A percentile compares a stretch with the other conserved stretches of the same genome.
Conservation (phyloP, 2,113 vertebrate genomes). For the Microcebus ravelobensis region DNA sequence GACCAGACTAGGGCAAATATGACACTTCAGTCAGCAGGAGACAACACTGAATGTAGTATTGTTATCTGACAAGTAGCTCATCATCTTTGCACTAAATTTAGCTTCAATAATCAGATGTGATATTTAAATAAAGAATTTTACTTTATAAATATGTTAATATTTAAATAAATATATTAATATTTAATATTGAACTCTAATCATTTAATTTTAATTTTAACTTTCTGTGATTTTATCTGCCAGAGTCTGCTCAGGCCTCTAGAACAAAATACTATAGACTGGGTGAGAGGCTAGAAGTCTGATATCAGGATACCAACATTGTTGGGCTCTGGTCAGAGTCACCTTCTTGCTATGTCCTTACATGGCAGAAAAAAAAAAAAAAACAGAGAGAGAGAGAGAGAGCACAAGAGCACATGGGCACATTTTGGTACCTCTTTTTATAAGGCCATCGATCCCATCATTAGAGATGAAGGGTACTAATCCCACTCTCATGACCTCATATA, state of each 20-base stretch:
- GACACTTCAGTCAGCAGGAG: background rate
- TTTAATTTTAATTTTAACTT: constrained; percentile 35
- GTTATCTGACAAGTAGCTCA: background rate
- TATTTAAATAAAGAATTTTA: background rate
- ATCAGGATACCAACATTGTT: background rate
- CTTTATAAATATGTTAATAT: background rate
- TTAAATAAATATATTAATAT: background rate
- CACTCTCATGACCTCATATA: background rate
- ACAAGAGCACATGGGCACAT: too few species aligned
- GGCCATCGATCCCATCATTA: background rate
- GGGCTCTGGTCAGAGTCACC: background rate
- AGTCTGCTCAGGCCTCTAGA: background rate
- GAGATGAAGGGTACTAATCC: background rate
- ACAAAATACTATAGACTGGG: too few species aligned
- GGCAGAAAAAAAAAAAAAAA: background rate
- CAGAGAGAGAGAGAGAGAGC: background rate
- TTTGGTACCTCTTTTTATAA: background rate
- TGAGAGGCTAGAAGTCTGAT: background rate
- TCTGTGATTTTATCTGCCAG: background rate
- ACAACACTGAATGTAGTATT: background rate
- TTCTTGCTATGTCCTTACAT: background rate
- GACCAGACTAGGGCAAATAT: background rate
- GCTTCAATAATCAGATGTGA: background rate
- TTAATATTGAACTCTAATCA: background rate
- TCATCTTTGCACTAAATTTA: background rate